Percentiles rank a stretch among this genome's conserved stretches.
These are phyloP conservation scores for Sarcophilus harrisii DNA, from an alignment of 2,797 vertebrate species.

Conservation along the genomic window DNA sequence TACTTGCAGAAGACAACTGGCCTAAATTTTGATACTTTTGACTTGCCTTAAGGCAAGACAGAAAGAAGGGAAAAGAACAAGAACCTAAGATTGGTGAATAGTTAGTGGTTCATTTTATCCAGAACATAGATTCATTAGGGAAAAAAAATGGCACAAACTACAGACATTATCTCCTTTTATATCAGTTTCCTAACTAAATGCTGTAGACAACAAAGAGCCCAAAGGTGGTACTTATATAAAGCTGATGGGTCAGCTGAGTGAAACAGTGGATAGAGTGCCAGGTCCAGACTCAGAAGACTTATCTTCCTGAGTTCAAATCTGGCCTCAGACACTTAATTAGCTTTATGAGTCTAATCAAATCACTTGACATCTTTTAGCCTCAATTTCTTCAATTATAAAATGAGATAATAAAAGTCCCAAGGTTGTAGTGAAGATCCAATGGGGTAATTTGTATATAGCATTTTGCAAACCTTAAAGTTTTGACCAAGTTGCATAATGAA, in stretches of 20 bases:
- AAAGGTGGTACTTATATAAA: background rate
- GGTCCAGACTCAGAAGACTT: too few species aligned
- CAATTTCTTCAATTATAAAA: too few species aligned
- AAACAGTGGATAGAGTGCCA: background rate
- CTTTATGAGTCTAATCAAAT: too few species aligned
- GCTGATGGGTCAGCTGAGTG: background rate
- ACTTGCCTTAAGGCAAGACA: background rate
- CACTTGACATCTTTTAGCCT: too few species aligned
- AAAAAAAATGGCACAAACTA: background rate
- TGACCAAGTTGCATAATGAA: too few species aligned
- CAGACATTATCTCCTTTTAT: background rate
- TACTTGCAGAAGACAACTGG: background rate
- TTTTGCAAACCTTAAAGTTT: too few species aligned
- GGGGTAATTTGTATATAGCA: too few species aligned
- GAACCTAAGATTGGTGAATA: background rate
- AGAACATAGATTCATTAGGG: background rate
- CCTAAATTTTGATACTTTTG: background rate
- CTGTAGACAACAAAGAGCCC: background rate
- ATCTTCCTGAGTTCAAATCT: too few species aligned
- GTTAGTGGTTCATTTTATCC: background rate
- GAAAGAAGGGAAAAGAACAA: background rate
- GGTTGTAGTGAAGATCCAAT: too few species aligned
- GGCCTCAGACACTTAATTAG: too few species aligned
- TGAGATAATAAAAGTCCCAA: too few species aligned
- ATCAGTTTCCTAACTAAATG: background rate